phyloP scores from a whole-genome alignment of 2,113 vertebrate genomes.

The Leptobrachium ailaonicum region DNA sequence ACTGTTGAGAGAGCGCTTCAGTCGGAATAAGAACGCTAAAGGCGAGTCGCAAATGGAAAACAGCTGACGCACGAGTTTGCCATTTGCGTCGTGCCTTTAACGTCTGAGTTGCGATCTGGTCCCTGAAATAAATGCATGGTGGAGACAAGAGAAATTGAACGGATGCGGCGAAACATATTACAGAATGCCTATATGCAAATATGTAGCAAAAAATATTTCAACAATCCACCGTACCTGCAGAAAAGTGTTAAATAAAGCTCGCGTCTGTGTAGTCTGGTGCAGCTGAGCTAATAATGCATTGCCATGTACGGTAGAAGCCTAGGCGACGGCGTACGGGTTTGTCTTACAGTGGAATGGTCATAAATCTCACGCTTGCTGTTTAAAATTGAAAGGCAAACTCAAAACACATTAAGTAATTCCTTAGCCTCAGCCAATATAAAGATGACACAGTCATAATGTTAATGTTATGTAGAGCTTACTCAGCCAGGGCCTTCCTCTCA shows the following conservation, averaged over 20 bases:
- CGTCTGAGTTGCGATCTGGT: no score
- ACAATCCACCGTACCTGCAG: neutral
- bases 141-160: no score
- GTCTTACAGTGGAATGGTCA: neutral
- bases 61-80: no score
- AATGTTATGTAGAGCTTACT: neutral
- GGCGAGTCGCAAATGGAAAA: no score
- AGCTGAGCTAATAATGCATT: neutral
- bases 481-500: neutral
- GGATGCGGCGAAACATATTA: no score
- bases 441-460: neutral
- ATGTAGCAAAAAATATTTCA: neutral
- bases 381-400: neutral
- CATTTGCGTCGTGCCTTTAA: no score
- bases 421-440: neutral
- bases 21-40: no score
- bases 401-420: neutral
- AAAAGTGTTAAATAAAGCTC: neutral
- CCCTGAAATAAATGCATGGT: no score
- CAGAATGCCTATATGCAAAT: no score
- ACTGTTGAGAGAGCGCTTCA: no score
- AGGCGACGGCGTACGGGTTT: neutral
- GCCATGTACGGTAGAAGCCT: neutral
- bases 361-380: neutral
- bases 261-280: neutral